Base-by-base conservation (phyloP, 2,797 vertebrate species). In the Myiotriccus ornatus region DNA sequence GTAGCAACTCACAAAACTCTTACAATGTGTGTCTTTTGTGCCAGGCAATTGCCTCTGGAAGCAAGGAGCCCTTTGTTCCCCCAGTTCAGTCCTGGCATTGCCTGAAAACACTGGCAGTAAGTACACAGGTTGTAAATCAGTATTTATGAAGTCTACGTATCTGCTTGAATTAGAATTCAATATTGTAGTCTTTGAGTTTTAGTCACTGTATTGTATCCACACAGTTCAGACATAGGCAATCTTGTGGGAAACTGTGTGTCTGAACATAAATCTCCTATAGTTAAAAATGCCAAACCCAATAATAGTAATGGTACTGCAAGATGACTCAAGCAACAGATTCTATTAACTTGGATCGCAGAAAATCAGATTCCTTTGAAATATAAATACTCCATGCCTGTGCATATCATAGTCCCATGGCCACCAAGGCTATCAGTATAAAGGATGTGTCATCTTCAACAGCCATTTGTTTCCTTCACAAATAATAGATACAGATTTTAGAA, bases 51-150 rank as follows among this genome's bases (percentile, higher is more conserved):
- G 0, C 9, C 1, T 53, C 43, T 74, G 46, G 27, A 84, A 70
- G 55, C 55, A 71, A 79, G 65, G 30, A 69, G 21, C 65, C 22
- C n/a, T 87, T 76, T 87, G n/a, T 84, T 82, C n/a, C 19, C 25
- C 22, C 24, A 39, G 24, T 60, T 89, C 63, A 65, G 35, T 17
- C 14, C 13, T 0, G 0, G 12, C 15, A 2, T 62, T 82, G 21
- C 59, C 50, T 37, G 43, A 43, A 50, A 76, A 30, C 32, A 28
- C 37, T 84, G 67, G 15, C 9, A 55, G 32, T 44, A 44, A 57
- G 39, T 59, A 34, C n/a, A 35, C 5, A 73, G 73, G 5, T 44
- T 43, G 9, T 64, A 73, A 68, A 22, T 49, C 47, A 46, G 30
- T 46, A 4, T 82, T 50, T 59, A 23, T 75, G 39, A 92, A 60